These are phyloP conservation scores for Tonatia bakeri DNA, from an alignment of 2,113 vertebrate species.

Conservation along the genomic window DNA sequence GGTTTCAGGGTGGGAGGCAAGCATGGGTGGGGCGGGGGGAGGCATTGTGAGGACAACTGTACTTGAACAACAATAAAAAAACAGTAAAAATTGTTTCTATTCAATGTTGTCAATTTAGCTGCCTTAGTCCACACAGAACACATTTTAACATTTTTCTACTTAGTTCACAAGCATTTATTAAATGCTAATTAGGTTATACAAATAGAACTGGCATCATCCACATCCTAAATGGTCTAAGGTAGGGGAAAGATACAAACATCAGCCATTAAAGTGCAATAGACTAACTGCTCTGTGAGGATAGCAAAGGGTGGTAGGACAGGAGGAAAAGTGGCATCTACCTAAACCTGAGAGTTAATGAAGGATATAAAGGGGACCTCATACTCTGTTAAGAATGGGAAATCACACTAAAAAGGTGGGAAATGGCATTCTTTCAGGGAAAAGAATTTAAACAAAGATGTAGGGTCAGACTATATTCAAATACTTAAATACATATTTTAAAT, in stretches of 20 bases:
- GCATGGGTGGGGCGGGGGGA: too few species aligned
- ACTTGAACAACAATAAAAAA: not conserved
- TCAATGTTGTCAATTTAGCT: not conserved
- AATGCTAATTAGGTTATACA: not conserved
- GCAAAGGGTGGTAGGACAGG: rapidly evolving
- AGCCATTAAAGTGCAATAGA: not conserved
- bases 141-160: not conserved
- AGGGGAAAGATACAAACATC: not conserved
- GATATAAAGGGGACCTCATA: not conserved
- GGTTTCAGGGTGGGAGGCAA: too few species aligned
- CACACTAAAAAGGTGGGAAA: not conserved
- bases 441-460: not conserved
- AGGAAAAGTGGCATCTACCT: not conserved
- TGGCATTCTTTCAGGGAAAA: not conserved
- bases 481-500: not conserved
- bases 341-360: not conserved
- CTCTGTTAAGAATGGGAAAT: not conserved
- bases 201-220: not conserved
- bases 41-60: too few species aligned
- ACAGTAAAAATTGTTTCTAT: not conserved
- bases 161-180: not conserved
- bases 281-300: not conserved
- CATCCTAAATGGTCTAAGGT: not conserved
- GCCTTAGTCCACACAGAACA: not conserved
- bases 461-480: not conserved